These are phyloP conservation scores for Balanococcus diminutus DNA, from an alignment of 2,888 invertebrate species.

Conservation along the genomic window DNA sequence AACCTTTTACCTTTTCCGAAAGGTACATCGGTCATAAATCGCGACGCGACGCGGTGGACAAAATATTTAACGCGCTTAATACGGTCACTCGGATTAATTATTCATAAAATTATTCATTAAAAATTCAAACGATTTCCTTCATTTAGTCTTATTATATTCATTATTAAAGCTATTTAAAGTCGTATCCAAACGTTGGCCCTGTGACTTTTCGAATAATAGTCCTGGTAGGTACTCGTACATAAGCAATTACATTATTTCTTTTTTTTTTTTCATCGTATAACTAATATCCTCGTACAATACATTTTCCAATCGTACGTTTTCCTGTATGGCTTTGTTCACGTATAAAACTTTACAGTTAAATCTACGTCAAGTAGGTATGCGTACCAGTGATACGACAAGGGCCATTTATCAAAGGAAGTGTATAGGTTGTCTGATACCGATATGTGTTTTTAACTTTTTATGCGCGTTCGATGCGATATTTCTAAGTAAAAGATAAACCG, in stretches of 20 bases:
- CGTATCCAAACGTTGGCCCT: not conserved
- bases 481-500: not conserved
- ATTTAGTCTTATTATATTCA: conserved; percentile 35
- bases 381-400: not conserved
- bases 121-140: conserved; percentile 23
- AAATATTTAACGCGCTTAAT: conserved; percentile 7
- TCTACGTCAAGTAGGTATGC: not conserved
- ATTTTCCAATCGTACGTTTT: conserved; percentile 7
- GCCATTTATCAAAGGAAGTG: not conserved
- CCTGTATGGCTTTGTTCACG: not conserved
- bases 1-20: conserved; percentile 20
- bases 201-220: conserved; percentile 4
- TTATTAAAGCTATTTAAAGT: not conserved
- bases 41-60: not conserved
- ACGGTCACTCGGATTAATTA: conserved; percentile 20
- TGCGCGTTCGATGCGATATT: not conserved
- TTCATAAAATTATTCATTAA: conserved; percentile 24
- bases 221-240: not conserved
- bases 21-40: not conserved
- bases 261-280: not conserved
- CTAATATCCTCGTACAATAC: not conserved
- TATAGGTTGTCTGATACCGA: not conserved
- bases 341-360: no score
- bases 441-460: conserved; percentile 1
- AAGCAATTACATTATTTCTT: not conserved